Conservation (phyloP, 1,140 invertebrate genomes). For the Scaptodrosophila lebanonensis region DNA sequence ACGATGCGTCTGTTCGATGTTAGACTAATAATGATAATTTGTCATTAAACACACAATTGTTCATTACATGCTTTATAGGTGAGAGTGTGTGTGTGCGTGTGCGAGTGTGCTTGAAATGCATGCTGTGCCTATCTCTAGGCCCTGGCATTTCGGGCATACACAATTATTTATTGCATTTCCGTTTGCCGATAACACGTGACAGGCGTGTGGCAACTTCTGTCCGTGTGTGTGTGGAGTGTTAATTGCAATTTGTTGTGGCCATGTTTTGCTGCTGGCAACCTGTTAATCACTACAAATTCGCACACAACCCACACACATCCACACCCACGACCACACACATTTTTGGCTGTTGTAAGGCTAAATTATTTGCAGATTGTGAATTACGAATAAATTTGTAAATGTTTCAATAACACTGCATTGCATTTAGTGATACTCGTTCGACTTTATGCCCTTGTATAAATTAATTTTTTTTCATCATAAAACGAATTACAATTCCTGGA, state of each 20-base stretch:
- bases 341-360: slow-evolving; percentile 38
- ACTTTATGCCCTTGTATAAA: background rate
- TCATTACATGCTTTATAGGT: slow-evolving; percentile 35
- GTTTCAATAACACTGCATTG: no score
- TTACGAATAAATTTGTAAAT: no score
- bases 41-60: slow-evolving; percentile 50
- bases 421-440: background rate
- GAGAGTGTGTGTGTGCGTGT: no score
- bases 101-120: background rate
- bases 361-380: background rate
- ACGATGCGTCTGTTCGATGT: background rate
- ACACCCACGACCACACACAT: no score
- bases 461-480: slow-evolving; percentile 24
- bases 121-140: slow-evolving; percentile 4
- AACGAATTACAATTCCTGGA: slow-evolving; percentile 52
- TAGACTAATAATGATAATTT: slow-evolving; percentile 47
- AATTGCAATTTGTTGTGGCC: slow-evolving; percentile 51
- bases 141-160: slow-evolving; percentile 13
- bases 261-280: slow-evolving; percentile 54
- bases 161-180: slow-evolving; percentile 67
- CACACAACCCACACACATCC: slow-evolving; percentile 36
- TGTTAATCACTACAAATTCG: slow-evolving; percentile 60
- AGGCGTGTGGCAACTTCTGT: slow-evolving; percentile 1
- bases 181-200: slow-evolving; percentile 36
- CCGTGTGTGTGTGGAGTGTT: slow-evolving; percentile 36